A percentile compares a stretch with the other conserved stretches of the same genome.
Conservation (phyloP, 2,113 vertebrate genomes). For the Pterocles burchelli region DNA sequence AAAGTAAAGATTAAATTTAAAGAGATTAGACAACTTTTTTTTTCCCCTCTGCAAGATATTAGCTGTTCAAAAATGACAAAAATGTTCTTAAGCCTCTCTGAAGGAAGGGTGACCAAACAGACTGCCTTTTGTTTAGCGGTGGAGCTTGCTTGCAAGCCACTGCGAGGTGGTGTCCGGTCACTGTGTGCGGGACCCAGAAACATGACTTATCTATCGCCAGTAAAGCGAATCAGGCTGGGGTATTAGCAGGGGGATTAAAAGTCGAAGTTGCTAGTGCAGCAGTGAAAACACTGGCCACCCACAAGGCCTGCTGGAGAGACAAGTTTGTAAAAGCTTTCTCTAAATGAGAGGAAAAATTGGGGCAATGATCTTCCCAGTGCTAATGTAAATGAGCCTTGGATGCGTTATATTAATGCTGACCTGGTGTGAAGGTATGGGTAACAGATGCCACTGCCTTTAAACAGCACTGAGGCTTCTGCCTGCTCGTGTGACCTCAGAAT, state of each 20-base stretch:
- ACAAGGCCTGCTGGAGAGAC: constrained; percentile 55
- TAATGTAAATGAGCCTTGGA: neutral
- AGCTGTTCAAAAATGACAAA: constrained; percentile 99
- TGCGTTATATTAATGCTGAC: neutral
- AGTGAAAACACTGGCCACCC: constrained; percentile 78
- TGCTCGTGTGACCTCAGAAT: neutral
- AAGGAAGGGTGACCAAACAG: constrained; percentile 85
- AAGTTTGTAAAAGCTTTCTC: neutral
- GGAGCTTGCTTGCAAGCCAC: constrained; percentile 60
- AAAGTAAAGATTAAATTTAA: constrained; percentile 90
- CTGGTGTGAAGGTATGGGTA: neutral
- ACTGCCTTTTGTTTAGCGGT: constrained; percentile 84
- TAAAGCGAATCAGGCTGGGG: constrained; percentile 71
- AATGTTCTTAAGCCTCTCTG: constrained; percentile 95
- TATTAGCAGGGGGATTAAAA: constrained; percentile 80
- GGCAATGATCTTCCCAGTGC: neutral
- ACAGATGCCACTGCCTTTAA: neutral
- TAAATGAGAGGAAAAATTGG: neutral
- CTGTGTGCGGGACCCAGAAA: constrained; percentile 77
- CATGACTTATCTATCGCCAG: constrained; percentile 78
- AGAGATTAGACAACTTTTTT: constrained; percentile 93
- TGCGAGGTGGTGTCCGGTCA: constrained; percentile 67
- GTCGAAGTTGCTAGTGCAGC: constrained; percentile 60
- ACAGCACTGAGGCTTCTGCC: neutral
- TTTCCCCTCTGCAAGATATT: constrained; percentile 83